These are phyloP conservation scores for Cuniculus paca DNA, from an alignment of 2,797 vertebrate species.

Conservation along the genomic window DNA sequence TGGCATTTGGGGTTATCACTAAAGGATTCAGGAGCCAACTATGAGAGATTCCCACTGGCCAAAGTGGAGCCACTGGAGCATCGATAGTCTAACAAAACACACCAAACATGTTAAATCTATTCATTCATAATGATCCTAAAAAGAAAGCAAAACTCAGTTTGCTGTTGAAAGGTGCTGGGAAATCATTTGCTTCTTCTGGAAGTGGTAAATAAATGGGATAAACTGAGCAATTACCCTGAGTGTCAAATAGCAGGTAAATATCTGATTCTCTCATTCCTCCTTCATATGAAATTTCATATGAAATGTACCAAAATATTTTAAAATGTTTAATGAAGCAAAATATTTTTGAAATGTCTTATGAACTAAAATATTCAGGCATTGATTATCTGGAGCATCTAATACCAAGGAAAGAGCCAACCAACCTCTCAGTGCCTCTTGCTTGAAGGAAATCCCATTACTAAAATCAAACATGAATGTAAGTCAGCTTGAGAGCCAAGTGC, in stretches of 20 bases:
- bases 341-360: background rate
- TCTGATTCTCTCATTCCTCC: background rate
- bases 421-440: background rate
- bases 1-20: background rate
- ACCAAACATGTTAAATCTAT: background rate
- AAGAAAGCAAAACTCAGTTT: background rate
- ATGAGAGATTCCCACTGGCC: background rate
- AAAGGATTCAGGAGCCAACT: background rate
- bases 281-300: background rate
- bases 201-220: background rate
- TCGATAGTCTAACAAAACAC: background rate
- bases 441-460: background rate
- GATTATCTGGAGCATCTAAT: background rate
- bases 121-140: background rate
- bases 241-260: background rate
- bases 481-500: background rate
- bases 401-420: background rate
- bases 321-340: background rate
- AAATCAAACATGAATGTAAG: background rate
- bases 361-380: background rate
- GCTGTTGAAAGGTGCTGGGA: background rate
- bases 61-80: background rate
- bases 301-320: background rate
- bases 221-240: background rate
- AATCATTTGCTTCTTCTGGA: conserved; percentile 1